A percentile compares a stretch with the other conserved stretches of the same genome.
These are phyloP conservation scores for Neoaliturus tenellus DNA, from an alignment of 2,888 invertebrate species.

Conservation along the genomic window DNA sequence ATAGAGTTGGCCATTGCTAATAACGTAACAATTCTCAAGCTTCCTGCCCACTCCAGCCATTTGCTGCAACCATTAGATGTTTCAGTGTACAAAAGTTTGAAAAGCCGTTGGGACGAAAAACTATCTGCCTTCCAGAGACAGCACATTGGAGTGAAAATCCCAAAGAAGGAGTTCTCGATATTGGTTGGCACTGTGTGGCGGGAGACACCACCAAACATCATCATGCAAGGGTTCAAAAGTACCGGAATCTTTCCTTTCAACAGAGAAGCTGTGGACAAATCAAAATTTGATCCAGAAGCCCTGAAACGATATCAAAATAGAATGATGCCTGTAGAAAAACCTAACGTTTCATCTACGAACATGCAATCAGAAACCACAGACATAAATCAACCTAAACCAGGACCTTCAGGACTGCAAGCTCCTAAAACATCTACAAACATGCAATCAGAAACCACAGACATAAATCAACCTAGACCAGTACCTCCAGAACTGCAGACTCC, in stretches of 20 bases:
- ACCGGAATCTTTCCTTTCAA: conserved; percentile 66
- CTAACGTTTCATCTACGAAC: no score
- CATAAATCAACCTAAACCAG: not conserved
- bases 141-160: conserved; percentile 62
- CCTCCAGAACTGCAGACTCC: not conserved
- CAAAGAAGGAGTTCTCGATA: conserved; percentile 51
- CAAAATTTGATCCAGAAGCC: conserved; percentile 28
- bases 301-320: conserved; percentile 22
- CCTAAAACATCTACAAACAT: not conserved
- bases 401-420: not conserved
- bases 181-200: conserved; percentile 63
- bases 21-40: conserved; percentile 58
- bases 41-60: conserved; percentile 65
- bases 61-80: conserved; percentile 67
- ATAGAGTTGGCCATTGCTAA: conserved; percentile 48
- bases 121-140: conserved; percentile 66
- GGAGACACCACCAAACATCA: conserved; percentile 62
- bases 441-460: no score
- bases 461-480: not conserved
- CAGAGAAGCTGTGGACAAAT: conserved; percentile 53
- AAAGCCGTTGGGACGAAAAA: conserved; percentile 65
- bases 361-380: conserved; percentile 41
- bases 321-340: no score
- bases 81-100: conserved; percentile 65
- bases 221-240: conserved; percentile 66